Conservation (phyloP, 2,888 invertebrate genomes). For the Acronicta psi region DNA sequence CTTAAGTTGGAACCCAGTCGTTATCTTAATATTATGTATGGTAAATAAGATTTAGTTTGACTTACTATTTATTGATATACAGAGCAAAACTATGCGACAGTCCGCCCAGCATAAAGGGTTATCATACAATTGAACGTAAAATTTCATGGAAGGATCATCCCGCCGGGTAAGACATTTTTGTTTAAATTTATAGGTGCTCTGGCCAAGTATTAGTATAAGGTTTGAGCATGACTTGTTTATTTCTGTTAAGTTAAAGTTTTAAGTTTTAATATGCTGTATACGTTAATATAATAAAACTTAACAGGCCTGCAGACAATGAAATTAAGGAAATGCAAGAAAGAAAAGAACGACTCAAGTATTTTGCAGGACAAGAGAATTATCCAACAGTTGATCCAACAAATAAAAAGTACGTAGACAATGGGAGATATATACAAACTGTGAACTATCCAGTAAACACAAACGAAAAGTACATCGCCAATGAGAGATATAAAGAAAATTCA, state of each 20-base stretch:
- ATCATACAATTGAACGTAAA: neutral
- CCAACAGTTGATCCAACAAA: no score
- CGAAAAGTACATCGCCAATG: no score
- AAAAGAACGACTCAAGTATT: neutral
- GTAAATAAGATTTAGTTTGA: no score
- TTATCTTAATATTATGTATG: no score
- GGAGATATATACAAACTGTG: neutral
- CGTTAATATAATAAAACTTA: no score
- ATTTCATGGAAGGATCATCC: constrained; percentile 1
- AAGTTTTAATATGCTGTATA: no score
- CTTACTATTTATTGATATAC: neutral
- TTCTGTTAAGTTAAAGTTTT: no score
- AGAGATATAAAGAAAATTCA: no score
- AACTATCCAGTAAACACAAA: neutral
- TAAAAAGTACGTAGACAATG: neutral
- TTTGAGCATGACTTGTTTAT: no score
- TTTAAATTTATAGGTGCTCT: no score
- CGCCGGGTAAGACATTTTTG: neutral
- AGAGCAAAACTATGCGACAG: neutral
- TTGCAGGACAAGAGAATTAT: neutral
- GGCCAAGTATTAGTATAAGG: no score
- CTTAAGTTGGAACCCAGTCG: no score
- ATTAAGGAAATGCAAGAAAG: neutral
- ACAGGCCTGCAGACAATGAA: neutral
- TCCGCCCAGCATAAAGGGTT: neutral